Evolutionary conservation across 2,113 vertebrate genomes (phyloP).

Genomic region (Prunella himalayana): DNA sequence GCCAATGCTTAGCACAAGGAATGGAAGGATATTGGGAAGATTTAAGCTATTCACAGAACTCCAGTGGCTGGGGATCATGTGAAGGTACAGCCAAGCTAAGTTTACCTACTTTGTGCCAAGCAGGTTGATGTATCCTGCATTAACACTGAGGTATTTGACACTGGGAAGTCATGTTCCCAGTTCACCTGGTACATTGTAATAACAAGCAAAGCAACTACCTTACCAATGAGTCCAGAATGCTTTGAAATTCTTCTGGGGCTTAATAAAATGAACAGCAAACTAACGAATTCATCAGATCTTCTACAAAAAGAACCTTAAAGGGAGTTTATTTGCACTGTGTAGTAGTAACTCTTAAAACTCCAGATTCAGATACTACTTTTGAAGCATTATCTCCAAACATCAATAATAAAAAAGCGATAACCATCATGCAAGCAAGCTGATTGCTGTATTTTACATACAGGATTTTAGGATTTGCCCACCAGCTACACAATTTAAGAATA

Average conservation of each 20-base stretch:
- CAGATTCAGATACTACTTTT: conserved; percentile 66
- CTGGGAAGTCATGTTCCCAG: conserved; percentile 67
- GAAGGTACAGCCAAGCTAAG: conserved; percentile 61
- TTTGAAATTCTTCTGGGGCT: conserved; percentile 53
- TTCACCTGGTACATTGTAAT: background rate
- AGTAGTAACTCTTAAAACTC: conserved; percentile 47
- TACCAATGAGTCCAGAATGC: conserved; percentile 57
- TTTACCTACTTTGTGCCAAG: conserved; percentile 57
- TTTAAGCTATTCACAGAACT: conserved; percentile 41
- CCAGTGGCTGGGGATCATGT: conserved; percentile 39
- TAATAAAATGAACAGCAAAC: conserved; percentile 63
- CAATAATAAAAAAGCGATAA: conserved; percentile 57
- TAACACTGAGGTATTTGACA: conserved; percentile 36
- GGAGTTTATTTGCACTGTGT: conserved; percentile 61
- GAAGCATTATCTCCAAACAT: conserved; percentile 55
- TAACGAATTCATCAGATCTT: conserved; percentile 67
- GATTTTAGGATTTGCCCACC: conserved; percentile 47
- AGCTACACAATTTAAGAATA: conserved; percentile 56
- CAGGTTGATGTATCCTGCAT: conserved; percentile 51
- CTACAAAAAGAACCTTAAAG: conserved; percentile 64
- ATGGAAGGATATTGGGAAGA: conserved; percentile 23
- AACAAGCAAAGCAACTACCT: conserved; percentile 57
- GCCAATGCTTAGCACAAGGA: conserved; percentile 69
- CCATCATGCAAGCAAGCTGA: conserved; percentile 60
- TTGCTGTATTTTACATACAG: conserved; percentile 61